These are phyloP conservation scores for Tokudaia tokunoshimensis DNA, from an alignment of 2,797 vertebrate genomes.

Conservation along the genomic window DNA sequence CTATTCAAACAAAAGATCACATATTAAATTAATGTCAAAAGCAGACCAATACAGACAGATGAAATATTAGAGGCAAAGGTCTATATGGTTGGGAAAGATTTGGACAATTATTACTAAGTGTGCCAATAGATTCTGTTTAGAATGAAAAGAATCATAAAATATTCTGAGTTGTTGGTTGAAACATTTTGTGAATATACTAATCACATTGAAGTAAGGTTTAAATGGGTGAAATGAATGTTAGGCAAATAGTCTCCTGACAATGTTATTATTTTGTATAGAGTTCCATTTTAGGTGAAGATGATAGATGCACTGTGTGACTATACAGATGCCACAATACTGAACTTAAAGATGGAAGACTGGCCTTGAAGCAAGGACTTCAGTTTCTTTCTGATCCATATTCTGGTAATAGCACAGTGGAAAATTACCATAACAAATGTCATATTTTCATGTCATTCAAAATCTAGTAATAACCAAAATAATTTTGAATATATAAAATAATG, in stretches of 20 bases:
- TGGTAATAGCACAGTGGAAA: not conserved
- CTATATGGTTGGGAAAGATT: not conserved
- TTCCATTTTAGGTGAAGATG: not conserved
- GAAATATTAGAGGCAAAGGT: not conserved
- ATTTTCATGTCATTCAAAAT: not conserved
- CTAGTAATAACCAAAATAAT: not conserved
- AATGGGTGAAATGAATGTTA: not conserved
- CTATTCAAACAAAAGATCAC: not conserved
- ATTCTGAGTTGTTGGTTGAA: not conserved
- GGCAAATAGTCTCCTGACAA: not conserved
- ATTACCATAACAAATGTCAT: not conserved
- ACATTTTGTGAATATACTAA: not conserved
- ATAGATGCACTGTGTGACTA: not conserved
- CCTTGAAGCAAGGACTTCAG: not conserved
- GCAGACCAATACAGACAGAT: not conserved
- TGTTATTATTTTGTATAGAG: not conserved
- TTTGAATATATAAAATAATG: not conserved
- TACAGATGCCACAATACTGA: not conserved
- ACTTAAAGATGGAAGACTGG: not conserved
- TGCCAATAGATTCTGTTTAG: not conserved
- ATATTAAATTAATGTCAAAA: not conserved
- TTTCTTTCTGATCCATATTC: not conserved
- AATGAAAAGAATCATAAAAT: not conserved
- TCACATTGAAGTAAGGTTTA: not conserved
- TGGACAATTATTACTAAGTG: not conserved